These are phyloP conservation scores for Ips typographus DNA, from an alignment of 1,140 invertebrate genomes.

Conservation along the genomic window DNA sequence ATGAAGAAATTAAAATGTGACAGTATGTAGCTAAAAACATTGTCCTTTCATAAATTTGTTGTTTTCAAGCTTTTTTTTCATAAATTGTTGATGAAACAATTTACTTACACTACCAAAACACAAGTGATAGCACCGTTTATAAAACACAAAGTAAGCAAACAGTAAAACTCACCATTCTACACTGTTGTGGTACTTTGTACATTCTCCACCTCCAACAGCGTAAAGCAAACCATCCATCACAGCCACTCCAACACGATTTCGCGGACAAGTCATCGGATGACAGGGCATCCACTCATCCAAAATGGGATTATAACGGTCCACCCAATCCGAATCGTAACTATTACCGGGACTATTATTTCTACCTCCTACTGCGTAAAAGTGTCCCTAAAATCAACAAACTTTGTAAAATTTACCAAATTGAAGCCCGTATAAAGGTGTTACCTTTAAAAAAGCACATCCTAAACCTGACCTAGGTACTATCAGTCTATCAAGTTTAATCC, in stretches of 20 bases:
- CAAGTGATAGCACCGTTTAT: no score
- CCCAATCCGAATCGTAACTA: constrained; percentile 77
- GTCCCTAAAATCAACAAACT: constrained; percentile 58
- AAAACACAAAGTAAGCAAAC: not conserved
- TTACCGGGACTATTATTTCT: constrained; percentile 82
- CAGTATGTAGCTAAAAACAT: no score
- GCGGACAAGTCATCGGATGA: constrained; percentile 78
- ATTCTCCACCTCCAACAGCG: constrained; percentile 86
- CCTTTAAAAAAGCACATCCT: constrained; percentile 81
- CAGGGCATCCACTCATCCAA: constrained; percentile 77
- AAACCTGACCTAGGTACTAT: constrained; percentile 83
- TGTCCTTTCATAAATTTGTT: no score
- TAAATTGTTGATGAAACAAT: no score
- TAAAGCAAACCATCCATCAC: constrained; percentile 89
- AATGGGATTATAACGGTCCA: constrained; percentile 78
- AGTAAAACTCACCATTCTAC: constrained; percentile 74
- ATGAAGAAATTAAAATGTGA: not conserved
- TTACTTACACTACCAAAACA: no score
- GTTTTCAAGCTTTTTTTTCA: no score
- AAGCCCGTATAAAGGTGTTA: constrained; percentile 42
- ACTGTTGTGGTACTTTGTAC: constrained; percentile 77
- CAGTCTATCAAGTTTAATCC: constrained; percentile 76
- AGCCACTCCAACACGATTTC: constrained; percentile 87
- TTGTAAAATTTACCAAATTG: not conserved
- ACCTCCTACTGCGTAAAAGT: constrained; percentile 89